Conservation (phyloP, 2,888 invertebrate species). For the Isotomurus palustris region DNA sequence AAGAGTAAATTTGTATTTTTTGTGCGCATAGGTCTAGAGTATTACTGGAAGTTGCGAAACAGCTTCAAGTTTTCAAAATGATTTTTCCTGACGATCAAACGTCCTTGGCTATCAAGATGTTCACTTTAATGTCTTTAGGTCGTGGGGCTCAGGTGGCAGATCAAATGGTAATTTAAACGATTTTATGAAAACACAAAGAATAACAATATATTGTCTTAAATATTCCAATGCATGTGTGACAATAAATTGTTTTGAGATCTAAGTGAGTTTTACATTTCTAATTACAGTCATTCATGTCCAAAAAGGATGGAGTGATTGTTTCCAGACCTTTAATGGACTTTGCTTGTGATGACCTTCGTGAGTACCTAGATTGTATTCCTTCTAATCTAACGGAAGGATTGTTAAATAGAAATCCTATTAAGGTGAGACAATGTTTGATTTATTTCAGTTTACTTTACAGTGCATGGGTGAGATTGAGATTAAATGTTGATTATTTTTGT, state of each 20-base stretch:
- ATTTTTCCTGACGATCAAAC: constrained; percentile 40
- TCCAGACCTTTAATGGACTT: constrained; percentile 40
- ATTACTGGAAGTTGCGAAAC: constrained; percentile 12
- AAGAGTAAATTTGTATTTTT: neutral
- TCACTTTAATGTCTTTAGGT: constrained; percentile 42
- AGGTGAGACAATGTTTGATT: neutral
- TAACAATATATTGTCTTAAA: neutral
- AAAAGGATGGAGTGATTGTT: constrained; percentile 19
- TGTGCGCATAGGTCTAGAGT: neutral
- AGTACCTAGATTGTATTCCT: constrained; percentile 32
- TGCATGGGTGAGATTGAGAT: neutral
- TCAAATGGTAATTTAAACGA: constrained; percentile 35
- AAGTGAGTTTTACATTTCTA: constrained; percentile 2
- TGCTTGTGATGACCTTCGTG: constrained; percentile 35
- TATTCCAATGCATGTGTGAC: neutral
- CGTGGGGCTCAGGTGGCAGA: constrained; percentile 41
- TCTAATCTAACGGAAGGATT: constrained; percentile 17
- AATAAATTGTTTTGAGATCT: neutral
- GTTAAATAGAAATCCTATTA: constrained; percentile 2
- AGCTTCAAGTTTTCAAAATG: constrained; percentile 26
- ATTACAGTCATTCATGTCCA: constrained; percentile 28
- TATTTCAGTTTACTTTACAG: neutral
- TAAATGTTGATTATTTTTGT: no score
- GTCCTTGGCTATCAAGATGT: constrained; percentile 42
- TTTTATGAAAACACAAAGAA: neutral